These are phyloP conservation scores for Philopedon plagiatum DNA, from an alignment of 2,888 invertebrate genomes.

Conservation along the genomic window DNA sequence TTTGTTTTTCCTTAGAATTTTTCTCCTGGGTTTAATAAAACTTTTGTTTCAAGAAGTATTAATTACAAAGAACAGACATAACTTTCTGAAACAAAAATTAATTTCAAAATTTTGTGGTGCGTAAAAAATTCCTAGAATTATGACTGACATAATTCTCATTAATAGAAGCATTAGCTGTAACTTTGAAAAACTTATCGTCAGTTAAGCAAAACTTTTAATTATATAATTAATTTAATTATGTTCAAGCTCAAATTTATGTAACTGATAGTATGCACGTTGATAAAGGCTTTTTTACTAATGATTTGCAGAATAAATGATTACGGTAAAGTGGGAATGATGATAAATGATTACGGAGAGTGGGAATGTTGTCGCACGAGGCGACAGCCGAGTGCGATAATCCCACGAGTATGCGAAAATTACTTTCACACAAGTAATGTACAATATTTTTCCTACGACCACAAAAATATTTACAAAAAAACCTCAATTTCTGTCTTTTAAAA, in stretches of 20 bases:
- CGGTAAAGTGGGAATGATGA: too few species aligned
- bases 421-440: too few species aligned
- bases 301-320: too few species aligned
- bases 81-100: constrained; percentile 32
- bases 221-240: background rate
- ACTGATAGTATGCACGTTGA: too few species aligned
- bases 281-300: too few species aligned
- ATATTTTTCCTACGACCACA: too few species aligned
- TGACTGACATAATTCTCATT: constrained; percentile 16
- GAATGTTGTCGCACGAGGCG: too few species aligned
- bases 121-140: constrained; percentile 27
- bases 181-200: background rate
- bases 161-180: background rate
- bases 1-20: constrained; percentile 33
- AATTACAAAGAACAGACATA: constrained; percentile 43
- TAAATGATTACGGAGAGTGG: too few species aligned
- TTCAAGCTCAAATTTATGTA: background rate
- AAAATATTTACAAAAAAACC: too few species aligned
- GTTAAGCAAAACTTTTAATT: background rate
- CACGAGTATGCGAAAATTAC: too few species aligned
- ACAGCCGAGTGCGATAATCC: too few species aligned
- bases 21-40: constrained; percentile 42
- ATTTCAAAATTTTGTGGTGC: constrained; percentile 27
- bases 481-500: too few species aligned
- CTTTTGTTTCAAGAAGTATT: constrained; percentile 40